phyloP scores from a whole-genome alignment of 1,140 invertebrate species.

The Apis dorsata region DNA sequence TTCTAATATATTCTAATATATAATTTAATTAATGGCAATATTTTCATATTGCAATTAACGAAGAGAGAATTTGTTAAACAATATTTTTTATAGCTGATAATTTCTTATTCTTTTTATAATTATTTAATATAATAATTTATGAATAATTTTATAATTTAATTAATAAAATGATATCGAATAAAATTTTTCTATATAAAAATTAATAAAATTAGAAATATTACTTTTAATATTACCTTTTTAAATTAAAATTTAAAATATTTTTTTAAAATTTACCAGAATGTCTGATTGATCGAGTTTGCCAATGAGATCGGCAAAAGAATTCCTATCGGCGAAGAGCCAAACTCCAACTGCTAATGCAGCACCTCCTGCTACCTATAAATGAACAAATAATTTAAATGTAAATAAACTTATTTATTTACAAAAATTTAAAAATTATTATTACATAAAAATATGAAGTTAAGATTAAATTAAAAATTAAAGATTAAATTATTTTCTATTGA shows the following conservation, averaged over 20 bases:
- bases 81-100: neutral
- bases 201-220: neutral
- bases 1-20: too few species aligned
- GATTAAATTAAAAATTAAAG: neutral
- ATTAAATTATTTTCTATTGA: neutral
- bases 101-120: neutral
- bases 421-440: too few species aligned
- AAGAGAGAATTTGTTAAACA: neutral
- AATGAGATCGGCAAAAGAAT: conserved; percentile 84
- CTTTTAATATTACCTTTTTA: too few species aligned
- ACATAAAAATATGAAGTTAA: neutral
- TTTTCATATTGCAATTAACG: conserved; percentile 27
- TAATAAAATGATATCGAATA: neutral
- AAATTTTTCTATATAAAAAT: neutral
- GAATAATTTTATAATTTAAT: neutral
- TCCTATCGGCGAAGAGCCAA: conserved; percentile 87
- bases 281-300: conserved; percentile 82
- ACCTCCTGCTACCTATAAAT: conserved; percentile 86
- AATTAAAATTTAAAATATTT: neutral
- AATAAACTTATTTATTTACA: too few species aligned
- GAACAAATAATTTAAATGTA: conserved; percentile 4
- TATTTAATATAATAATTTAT: neutral
- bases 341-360: conserved; percentile 87
- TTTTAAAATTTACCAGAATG: conserved; percentile 81
- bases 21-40: conserved; percentile 37